Conservation (phyloP, 2,888 invertebrate genomes). For the Dioctria linearis region DNA sequence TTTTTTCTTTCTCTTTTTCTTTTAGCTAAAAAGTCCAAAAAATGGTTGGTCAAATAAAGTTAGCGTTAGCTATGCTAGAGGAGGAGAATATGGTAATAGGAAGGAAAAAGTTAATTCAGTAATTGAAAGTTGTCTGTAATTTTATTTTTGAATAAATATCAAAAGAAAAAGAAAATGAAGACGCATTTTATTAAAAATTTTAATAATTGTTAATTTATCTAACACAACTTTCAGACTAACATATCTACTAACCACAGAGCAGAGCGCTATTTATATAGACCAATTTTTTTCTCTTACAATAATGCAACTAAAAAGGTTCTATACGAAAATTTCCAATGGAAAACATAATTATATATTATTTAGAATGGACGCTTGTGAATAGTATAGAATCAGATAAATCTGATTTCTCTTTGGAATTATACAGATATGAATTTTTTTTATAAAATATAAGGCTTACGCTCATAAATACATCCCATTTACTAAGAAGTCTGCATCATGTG, state of each 20-base stretch:
- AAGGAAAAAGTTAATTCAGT: conserved; percentile 67
- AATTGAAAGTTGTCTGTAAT: conserved; percentile 67
- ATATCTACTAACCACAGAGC: too few relatives aligned
- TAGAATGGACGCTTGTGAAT: too few relatives aligned
- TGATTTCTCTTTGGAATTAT: background rate
- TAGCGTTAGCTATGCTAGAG: conserved; percentile 67
- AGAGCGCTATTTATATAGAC: too few relatives aligned
- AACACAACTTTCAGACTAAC: too few relatives aligned
- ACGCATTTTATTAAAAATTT: too few relatives aligned
- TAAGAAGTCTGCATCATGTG: conserved; percentile 96
- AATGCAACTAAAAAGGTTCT: too few relatives aligned
- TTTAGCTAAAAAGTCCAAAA: conserved; percentile 67
- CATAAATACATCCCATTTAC: conserved; percentile 98
- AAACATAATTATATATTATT: too few relatives aligned
- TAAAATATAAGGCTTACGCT: conserved; percentile 61
- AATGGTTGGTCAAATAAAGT: conserved; percentile 70
- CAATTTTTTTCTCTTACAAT: too few relatives aligned
- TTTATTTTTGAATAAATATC: background rate
- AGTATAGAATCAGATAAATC: background rate
- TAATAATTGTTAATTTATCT: too few relatives aligned
- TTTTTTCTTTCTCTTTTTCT: conserved; percentile 31
- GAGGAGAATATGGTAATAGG: conserved; percentile 71
- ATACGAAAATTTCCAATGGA: too few relatives aligned
- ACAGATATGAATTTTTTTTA: conserved; percentile 21
- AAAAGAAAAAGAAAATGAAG: too few relatives aligned